Evolutionary conservation across 2,113 vertebrate species (phyloP).

Genomic region (Anolis carolinensis): DNA sequence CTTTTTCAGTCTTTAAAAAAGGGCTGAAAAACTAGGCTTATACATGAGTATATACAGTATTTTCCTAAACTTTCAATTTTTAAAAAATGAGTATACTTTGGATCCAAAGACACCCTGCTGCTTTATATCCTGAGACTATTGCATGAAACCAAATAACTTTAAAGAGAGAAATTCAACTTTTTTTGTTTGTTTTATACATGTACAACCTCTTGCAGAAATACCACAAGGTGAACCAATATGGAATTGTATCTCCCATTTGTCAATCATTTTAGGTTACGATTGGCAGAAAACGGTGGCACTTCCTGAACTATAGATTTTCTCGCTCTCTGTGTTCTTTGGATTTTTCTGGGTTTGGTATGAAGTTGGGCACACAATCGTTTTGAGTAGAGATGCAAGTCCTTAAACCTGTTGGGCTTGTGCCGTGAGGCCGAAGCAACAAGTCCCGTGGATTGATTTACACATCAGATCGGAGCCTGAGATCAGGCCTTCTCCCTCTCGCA

Average conservation of each 20-base stretch:
- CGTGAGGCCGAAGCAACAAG: background rate
- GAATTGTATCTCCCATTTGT: background rate
- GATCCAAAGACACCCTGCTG: background rate
- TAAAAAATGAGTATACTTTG: no score
- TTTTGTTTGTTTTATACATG: background rate
- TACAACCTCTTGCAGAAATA: background rate
- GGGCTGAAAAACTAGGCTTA: no score
- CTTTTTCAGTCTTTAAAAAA: no score
- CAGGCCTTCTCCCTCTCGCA: constrained; percentile 19
- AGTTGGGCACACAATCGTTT: background rate
- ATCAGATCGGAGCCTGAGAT: background rate
- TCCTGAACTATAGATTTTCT: background rate
- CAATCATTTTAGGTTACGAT: background rate
- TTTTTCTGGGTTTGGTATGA: background rate
- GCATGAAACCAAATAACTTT: background rate
- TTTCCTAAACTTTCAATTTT: no score
- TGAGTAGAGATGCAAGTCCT: background rate
- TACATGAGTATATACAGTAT: no score
- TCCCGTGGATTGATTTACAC: background rate
- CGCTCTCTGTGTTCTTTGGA: no score
- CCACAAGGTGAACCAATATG: background rate
- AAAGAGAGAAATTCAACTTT: no score
- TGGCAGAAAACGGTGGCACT: background rate
- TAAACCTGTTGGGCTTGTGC: background rate
- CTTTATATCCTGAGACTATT: no score